Conservation (phyloP, 2,113 vertebrate genomes). For the Geococcyx californianus region DNA sequence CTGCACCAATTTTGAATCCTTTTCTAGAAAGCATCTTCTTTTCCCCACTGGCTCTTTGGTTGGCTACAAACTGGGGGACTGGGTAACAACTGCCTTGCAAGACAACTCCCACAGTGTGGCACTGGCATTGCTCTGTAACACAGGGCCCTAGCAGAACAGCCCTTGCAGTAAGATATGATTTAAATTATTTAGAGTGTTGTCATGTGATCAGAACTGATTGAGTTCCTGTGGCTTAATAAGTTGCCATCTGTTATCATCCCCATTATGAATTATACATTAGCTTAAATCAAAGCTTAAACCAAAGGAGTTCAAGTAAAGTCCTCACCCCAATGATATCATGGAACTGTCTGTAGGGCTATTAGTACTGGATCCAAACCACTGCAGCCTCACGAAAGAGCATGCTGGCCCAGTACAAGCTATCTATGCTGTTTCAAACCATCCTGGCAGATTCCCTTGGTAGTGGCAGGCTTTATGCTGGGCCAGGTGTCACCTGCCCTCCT, state of each 20-base stretch:
- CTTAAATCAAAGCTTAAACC: constrained; percentile 40
- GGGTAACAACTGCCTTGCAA: background rate
- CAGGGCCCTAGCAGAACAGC: background rate
- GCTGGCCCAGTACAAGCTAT: background rate
- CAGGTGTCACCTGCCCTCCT: background rate
- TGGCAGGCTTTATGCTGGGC: background rate
- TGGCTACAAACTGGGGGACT: background rate
- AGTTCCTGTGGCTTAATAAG: constrained; percentile 68
- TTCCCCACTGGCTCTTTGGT: background rate
- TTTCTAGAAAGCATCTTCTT: background rate
- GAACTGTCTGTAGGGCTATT: constrained; percentile 15
- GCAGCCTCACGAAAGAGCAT: background rate
- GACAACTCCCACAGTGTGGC: background rate
- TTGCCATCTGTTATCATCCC: constrained; percentile 63
- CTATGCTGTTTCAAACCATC: background rate
- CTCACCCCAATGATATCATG: background rate
- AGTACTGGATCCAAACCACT: background rate
- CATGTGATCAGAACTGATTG: constrained; percentile 60
- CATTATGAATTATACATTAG: constrained; percentile 53
- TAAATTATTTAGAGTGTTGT: constrained; percentile 52
- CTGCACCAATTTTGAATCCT: background rate
- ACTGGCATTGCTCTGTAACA: background rate
- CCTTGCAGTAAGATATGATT: constrained; percentile 1
- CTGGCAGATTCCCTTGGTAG: background rate
- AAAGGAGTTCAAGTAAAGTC: constrained; percentile 45